A percentile compares a stretch with the other conserved stretches of the same genome.
phyloP scores from a whole-genome alignment of 1,140 invertebrate species.

The Drosophila baimaii region DNA sequence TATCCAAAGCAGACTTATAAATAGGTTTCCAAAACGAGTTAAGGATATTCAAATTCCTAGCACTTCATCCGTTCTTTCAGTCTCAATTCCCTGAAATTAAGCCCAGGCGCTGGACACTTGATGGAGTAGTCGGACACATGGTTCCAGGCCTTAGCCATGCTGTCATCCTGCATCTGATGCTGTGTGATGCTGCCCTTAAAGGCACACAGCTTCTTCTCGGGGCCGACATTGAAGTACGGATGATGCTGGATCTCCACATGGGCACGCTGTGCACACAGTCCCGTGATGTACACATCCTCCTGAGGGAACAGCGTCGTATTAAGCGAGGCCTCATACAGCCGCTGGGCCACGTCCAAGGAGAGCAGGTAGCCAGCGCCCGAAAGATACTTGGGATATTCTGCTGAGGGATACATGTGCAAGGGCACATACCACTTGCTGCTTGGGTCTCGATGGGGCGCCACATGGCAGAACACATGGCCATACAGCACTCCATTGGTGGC shows the following conservation, averaged over 20 bases:
- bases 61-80: slow-evolving; percentile 59
- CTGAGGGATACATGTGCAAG: slow-evolving; percentile 90
- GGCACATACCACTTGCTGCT: slow-evolving; percentile 93
- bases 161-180: slow-evolving; percentile 72
- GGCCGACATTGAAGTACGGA: slow-evolving; percentile 69
- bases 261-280: slow-evolving; percentile 83
- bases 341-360: slow-evolving; percentile 88
- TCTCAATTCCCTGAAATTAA: slow-evolving; percentile 64
- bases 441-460: slow-evolving; percentile 88
- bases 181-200: slow-evolving; percentile 73
- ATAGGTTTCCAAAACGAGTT: too few relatives aligned
- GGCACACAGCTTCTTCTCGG: slow-evolving; percentile 59
- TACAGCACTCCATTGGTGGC: slow-evolving; percentile 86
- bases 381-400: slow-evolving; percentile 92
- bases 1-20: too few relatives aligned
- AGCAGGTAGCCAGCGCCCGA: slow-evolving; percentile 94
- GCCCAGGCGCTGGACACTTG: slow-evolving; percentile 67
- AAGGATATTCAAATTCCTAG: too few relatives aligned
- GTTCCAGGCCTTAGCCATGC: slow-evolving; percentile 69
- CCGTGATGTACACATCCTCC: slow-evolving; percentile 95
- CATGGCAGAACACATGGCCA: slow-evolving; percentile 90
- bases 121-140: slow-evolving; percentile 72
- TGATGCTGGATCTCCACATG: slow-evolving; percentile 62
- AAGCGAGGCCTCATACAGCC: slow-evolving; percentile 89
- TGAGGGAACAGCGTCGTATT: slow-evolving; percentile 89